These are phyloP conservation scores for Microctenopoma steveboyesi DNA, from an alignment of 2,797 vertebrate species.

Conservation along the genomic window DNA sequence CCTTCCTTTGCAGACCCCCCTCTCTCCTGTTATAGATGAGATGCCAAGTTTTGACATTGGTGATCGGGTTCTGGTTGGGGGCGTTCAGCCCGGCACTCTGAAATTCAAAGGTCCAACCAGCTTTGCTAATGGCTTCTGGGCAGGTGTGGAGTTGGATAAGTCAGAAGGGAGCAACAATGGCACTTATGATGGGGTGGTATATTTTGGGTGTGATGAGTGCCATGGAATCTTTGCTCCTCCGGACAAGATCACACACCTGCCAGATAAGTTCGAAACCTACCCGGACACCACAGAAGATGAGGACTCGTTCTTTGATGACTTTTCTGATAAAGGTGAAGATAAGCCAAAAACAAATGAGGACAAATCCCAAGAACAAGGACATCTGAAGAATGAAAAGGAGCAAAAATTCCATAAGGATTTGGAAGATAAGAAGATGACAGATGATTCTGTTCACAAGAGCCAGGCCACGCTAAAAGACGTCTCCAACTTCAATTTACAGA, in stretches of 20 bases:
- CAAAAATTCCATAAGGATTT: constrained; percentile 28
- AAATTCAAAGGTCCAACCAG: constrained; percentile 92
- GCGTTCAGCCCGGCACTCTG: constrained; percentile 92
- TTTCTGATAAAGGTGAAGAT: constrained; percentile 57
- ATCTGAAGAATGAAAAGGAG: constrained; percentile 58
- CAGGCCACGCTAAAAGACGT: constrained; percentile 56
- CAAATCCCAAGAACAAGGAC: constrained; percentile 40
- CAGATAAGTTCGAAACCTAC: constrained; percentile 77
- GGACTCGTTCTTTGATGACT: constrained; percentile 83
- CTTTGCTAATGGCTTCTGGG: constrained; percentile 96
- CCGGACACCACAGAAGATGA: constrained; percentile 85
- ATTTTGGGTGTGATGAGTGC: constrained; percentile 90
- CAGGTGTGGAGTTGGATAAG: constrained; percentile 95
- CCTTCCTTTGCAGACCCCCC: constrained; percentile 49
- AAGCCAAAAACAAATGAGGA: constrained; percentile 53
- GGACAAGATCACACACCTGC: constrained; percentile 89
- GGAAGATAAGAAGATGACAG: constrained; percentile 37
- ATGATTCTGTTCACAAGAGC: constrained; percentile 43
- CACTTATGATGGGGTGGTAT: constrained; percentile 88
- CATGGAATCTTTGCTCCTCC: constrained; percentile 97
- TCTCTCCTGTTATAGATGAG: constrained; percentile 71
- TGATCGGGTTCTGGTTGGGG: constrained; percentile 92
- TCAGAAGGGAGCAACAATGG: constrained; percentile 96
- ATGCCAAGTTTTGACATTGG: constrained; percentile 88
- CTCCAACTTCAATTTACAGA: constrained; percentile 53